Evolutionary conservation across 2,797 vertebrate genomes (phyloP).

Genomic region (Enteromius mattozi): DNA sequence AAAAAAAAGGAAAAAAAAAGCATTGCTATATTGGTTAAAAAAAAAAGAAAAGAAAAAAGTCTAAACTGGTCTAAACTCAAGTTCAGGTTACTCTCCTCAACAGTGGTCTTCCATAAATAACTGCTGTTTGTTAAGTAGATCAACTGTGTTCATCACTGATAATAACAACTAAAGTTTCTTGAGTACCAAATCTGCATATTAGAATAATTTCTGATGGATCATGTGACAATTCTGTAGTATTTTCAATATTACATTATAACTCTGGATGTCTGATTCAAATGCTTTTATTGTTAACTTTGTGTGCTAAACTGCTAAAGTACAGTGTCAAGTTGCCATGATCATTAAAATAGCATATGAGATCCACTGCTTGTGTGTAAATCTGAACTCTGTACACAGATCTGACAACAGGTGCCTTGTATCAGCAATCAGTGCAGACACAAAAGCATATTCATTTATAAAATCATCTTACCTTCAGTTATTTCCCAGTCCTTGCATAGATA

Average conservation of each 20-base stretch:
- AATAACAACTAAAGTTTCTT: not conserved
- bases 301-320: not conserved
- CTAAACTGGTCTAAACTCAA: slow-evolving; percentile 26
- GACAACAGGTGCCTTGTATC: not conserved
- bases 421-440: not conserved
- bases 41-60: slow-evolving; percentile 10
- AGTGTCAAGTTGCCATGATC: not conserved
- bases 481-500: not conserved
- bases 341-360: not conserved
- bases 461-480: not conserved
- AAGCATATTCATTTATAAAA: not conserved
- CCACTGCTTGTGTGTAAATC: not conserved
- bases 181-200: not conserved
- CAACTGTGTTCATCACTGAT: not conserved
- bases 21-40: slow-evolving; percentile 4
- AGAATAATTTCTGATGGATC: not conserved
- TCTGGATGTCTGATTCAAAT: not conserved
- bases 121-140: too few relatives aligned
- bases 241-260: not conserved
- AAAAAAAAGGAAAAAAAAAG: not conserved
- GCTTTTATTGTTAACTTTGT: not conserved
- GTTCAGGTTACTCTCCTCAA: slow-evolving; percentile 37
- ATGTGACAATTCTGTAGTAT: not conserved
- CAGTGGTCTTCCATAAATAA: not conserved
- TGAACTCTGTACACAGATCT: slow-evolving; percentile 1